Evolutionary conservation across 2,797 vertebrate genomes (phyloP), one percentile per base, ranked within the genome.

Genomic region (Percopsis omiscomaycus): DNA sequence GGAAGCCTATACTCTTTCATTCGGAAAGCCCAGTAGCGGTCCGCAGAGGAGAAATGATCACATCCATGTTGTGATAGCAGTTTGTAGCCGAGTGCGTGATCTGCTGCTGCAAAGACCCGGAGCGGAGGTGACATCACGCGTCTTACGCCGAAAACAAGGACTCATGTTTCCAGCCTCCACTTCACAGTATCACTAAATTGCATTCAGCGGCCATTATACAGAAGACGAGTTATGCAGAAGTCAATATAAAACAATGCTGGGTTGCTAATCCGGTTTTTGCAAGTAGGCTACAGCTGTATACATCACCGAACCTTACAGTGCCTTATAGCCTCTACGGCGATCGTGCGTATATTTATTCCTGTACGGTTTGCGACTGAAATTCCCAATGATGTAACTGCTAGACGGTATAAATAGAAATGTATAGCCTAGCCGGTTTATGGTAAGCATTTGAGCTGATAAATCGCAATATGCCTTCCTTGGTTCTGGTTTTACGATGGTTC

Each of bases 61-160:
- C 30, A 1, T 46, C 12, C 42, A 44, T 22, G 16, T 13, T 22
- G 22, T 45, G 16, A 4, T 22, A 22, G 22, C 12, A 22, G 55
- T 46, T 13, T 12, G 42, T 42, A 58, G 55, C 5, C 28, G 28
- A 32, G n/a, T n/a, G 30, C 8, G 9, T 47, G 3, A 28, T 12
- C 28, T 59, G 3, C 5, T 2, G 44, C 45, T 47, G 45, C 22
- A 27, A 3, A 14, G 9, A 51, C 44, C 42, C 52, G 15, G 56
- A 62, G 81, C 86, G 86, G 89, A 89, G 85, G 82, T 90, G 89
- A 89, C 90, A 82, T 89, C 88, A 89, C 68, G 56, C 66, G 59
- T 76, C 54, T 64, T 55, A 58, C 64, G 64, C 71, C 49, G 83
- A 75, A 68, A 59, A 37, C 2, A 66, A 52, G 30, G 37, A 58